Base-by-base conservation (phyloP, 1,140 invertebrate species). In the Oryzaephilus surinamensis region DNA sequence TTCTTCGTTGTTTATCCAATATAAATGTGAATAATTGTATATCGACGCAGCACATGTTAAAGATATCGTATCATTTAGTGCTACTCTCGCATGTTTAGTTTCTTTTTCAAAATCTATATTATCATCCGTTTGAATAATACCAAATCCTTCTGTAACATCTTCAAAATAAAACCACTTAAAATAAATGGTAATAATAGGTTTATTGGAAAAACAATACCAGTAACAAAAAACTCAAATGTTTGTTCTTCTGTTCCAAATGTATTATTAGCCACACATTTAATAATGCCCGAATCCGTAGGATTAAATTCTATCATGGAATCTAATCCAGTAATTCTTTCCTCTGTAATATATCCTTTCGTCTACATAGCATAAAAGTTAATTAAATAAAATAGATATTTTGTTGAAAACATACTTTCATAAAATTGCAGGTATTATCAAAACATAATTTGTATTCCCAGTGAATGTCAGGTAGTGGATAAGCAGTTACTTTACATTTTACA, bases 401-500 rank as follows among this genome's bases (percentile, higher is more conserved):
- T 20, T 8, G 19, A 20, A 8, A 11, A 28, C 16, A 12, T 50
- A 63, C 63, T 51, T 3, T 55, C 54, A 21, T 23, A 41, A 16
- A 45, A 37, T 33, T 46, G 13, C 37, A 42, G 15, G 44, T 46
- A 46, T 41, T 46, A 6, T 23, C 45, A 36, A 24, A 33, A 27
- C 48, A 50, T 5, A 57, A 54, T 10, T 56, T 43, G 39, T 64
- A 73, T 4, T 30, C 51, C 66, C 72, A 76, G 4, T 54, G 60
- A 10, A 77, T 61, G 2, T 60, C 42, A 0, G 73, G 61, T 5
- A 41, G 14, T 2, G 73, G 73, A 60, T 61, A 67, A 1, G 64
- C 62, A 1, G 50, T 46, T 2, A 68, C 61, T 8, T 41, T 43
- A 41, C 73, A 76, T 15, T 49, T 41, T 4, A 74, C 48, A 13